phyloP scores from a whole-genome alignment of 2,797 vertebrate species.

The Carduelis carduelis region DNA sequence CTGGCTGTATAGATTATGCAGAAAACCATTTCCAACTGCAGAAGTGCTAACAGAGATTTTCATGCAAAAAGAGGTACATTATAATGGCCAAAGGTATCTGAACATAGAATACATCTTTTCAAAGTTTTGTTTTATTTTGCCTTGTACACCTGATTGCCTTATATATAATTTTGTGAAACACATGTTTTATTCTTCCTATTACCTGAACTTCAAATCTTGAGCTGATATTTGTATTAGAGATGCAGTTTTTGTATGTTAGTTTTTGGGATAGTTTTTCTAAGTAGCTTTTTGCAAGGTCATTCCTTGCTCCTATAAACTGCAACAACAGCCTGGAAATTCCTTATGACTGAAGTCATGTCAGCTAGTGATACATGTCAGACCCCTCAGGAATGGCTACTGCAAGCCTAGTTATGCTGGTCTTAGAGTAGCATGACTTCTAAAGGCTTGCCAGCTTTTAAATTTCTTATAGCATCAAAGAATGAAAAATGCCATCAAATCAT shows the following conservation, averaged over 20 bases:
- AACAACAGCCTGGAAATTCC: neutral
- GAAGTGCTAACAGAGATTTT: neutral
- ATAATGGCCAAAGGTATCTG: neutral
- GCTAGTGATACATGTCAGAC: neutral
- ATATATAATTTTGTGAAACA: neutral
- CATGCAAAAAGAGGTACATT: neutral
- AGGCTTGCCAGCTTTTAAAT: neutral
- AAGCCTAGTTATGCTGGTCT: neutral
- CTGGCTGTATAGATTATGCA: neutral
- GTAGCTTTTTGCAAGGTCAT: neutral
- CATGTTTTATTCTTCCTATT: neutral
- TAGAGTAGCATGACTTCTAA: neutral
- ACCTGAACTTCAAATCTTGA: neutral
- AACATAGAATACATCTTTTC: neutral
- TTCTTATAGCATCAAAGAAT: neutral
- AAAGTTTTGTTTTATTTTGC: neutral
- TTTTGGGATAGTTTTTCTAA: neutral
- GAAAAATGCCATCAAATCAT: neutral
- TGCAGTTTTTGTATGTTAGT: neutral
- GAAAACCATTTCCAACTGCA: neutral
- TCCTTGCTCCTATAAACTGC: neutral
- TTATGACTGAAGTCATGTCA: neutral
- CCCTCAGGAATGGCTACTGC: neutral
- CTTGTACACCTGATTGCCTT: neutral
- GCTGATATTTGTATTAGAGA: neutral